Base-by-base conservation (phyloP, 1,140 invertebrate species). In the Bombyx mandarina region DNA sequence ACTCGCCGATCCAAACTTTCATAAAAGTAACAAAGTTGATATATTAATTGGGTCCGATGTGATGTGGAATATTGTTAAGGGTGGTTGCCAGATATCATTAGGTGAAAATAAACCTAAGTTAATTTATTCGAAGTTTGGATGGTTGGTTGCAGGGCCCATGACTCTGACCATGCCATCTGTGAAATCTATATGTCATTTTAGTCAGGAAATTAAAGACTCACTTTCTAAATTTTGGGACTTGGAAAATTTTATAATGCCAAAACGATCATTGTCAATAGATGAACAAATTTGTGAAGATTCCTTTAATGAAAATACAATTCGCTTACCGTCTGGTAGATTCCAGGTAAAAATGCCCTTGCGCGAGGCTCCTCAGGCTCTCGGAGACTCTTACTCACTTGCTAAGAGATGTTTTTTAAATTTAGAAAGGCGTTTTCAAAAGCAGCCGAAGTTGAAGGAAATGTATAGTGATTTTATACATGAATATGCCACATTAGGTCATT, bases 381-480 rank as follows among this genome's bases (percentile, higher is more conserved):
- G 78, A 45, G 63, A 79, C 53, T 81, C 78, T 10, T 71, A 65
- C 52, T 43, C 52, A 9, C 10, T 67, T n/a, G 78, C 77, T 8
- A 63, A 63, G 54, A 69, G 63, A 52, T 60, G 70, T n/a, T 76
- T 82, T 62, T 52, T 67, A 5, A 54, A 50, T 47, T 49, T 78
- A 45, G 73, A 78, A 66, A 56, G 35, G 43, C 73, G 65, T 62
- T 66, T 81, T 12, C 52, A 65, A 45, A 67, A 61, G 61, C 58
- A 72, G 57, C 56, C 57, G 9, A 7, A 58, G 1, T 44, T 79
- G 18, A 69, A 73, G 54, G 7, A 50, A 22, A 7, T 52, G 35
- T 77, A 82, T 59, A 43, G 48, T 6, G 47, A 71, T 57, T 78
- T 82, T 54, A 77, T 88, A 43, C 42, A 71, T 42, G 63, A 71